Base-by-base conservation (phyloP, 2,113 vertebrate genomes). In the Phycodurus eques region DNA sequence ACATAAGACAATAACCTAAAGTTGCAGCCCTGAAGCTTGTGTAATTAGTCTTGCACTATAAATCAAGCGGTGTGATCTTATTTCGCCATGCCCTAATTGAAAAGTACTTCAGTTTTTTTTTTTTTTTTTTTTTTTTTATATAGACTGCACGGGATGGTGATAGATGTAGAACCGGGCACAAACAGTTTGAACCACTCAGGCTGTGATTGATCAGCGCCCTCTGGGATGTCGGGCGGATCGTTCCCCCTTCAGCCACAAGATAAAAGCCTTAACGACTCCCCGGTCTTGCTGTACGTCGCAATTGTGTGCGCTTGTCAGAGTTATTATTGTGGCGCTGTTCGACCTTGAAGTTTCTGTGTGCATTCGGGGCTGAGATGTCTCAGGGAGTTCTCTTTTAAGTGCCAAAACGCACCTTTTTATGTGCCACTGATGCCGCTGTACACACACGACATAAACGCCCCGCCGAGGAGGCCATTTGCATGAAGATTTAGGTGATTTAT, bases 41-140 rank as follows among this genome's bases (percentile, higher is more conserved):
- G 91, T 95, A 98, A 98, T 98, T 96, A 96, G 94, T 95, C 92
- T 92, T 94, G 94, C 94, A 81, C 92, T 93, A 97, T 97, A 96
- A 98, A 99, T 98, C 95, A 98, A 96, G 93, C 92, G 89, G 82
- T 84, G 92, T 90, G 93, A 96, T 92, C 96, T 93, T 94, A 95
- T 92, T 95, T 92, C 90, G 91, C 91, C 85, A 80, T 93, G 94
- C 91, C 93, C 95, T 97, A 97, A 98, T 97, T 98, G 95, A 98
- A 96, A 95, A 95, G 93, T 93, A 94, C 95, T 78, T 27, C 27
- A n/a, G n/a, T 27, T 1, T 27, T 27, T 27, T 64, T 66, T 72
- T 63, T 85, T 83, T 86, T 87, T 65, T 72, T 67, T 83, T 82
- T 86, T 86, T 70, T 92, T 89, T 93, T 91, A 93, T 92, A 92